Evolutionary conservation across 2,888 invertebrate species (phyloP).

Genomic region (Apocheima hispidaria): DNA sequence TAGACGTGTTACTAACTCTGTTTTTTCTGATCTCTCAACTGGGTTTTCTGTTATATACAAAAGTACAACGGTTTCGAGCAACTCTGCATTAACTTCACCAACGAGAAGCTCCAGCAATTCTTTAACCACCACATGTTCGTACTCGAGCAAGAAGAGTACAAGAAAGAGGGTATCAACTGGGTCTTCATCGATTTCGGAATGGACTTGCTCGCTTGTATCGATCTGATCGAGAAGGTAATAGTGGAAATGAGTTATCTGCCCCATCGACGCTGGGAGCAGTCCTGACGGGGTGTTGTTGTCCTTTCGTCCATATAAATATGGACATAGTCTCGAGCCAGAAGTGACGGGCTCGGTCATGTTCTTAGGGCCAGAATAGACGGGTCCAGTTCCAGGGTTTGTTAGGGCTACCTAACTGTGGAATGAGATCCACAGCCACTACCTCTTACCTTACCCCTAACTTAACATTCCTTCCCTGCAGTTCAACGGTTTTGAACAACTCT

Average conservation of each 20-base stretch:
- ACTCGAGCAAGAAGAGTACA: slow-evolving; percentile 98
- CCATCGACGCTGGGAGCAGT: slow-evolving; percentile 62
- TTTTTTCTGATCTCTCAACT: slow-evolving; percentile 61
- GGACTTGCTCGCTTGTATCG: slow-evolving; percentile 98
- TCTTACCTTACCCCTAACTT: slow-evolving; percentile 62
- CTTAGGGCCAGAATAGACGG: slow-evolving; percentile 34
- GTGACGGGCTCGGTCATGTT: slow-evolving; percentile 48
- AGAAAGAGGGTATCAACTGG: slow-evolving; percentile 97
- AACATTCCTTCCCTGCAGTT: slow-evolving; percentile 88
- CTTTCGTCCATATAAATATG: slow-evolving; percentile 22
- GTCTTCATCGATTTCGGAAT: slow-evolving; percentile 98
- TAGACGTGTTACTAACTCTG: slow-evolving; percentile 54
- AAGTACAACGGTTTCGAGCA: slow-evolving; percentile 98
- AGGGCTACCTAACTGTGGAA: slow-evolving; percentile 70
- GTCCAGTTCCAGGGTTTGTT: slow-evolving; percentile 39
- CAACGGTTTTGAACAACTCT: slow-evolving; percentile 99
- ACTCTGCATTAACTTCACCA: slow-evolving; percentile 99
- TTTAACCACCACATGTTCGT: slow-evolving; percentile 99
- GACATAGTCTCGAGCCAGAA: slow-evolving; percentile 44
- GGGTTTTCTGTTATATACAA: slow-evolving; percentile 72
- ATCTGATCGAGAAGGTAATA: slow-evolving; percentile 96
- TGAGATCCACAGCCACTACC: slow-evolving; percentile 71
- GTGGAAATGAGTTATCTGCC: slow-evolving; percentile 54
- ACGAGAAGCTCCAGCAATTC: slow-evolving; percentile 99
- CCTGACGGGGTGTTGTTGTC: slow-evolving; percentile 52